Evolutionary conservation across 2,888 invertebrate genomes (phyloP).

Genomic region (Nezara viridula): DNA sequence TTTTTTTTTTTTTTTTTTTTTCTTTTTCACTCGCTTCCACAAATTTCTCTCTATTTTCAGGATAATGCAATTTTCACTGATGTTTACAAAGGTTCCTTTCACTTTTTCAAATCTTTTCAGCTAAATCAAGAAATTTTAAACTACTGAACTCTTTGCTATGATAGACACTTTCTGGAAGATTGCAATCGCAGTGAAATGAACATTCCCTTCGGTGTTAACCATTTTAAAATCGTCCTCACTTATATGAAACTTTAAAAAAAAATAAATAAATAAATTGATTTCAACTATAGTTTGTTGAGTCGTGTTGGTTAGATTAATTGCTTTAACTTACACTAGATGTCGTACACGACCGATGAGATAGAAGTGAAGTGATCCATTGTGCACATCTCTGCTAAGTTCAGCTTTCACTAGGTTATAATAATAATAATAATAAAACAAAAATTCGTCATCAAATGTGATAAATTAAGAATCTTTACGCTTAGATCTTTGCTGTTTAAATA

Average conservation of each 20-base stretch:
- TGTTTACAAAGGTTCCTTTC: not conserved
- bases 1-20: not conserved
- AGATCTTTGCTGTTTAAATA: constrained; percentile 25
- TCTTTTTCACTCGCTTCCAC: not conserved
- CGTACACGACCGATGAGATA: not conserved
- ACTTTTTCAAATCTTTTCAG: not conserved
- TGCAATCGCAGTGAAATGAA: not conserved
- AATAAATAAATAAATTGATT: not conserved
- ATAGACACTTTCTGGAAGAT: not conserved
- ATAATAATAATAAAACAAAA: constrained; percentile 9
- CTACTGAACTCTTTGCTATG: not conserved
- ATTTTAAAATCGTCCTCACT: not conserved
- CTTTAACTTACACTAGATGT: not conserved
- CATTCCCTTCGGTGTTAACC: not conserved
- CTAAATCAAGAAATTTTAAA: not conserved
- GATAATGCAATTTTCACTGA: not conserved
- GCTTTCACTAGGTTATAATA: constrained; percentile 38
- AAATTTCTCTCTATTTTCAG: not conserved
- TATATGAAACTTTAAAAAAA: not conserved
- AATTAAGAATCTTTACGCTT: constrained; percentile 54
- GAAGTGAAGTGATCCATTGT: constrained; percentile 17
- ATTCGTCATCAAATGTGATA: constrained; percentile 57
- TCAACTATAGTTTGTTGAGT: not conserved
- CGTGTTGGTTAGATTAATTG: not conserved
- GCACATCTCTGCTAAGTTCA: constrained; percentile 47